Base-by-base conservation (phyloP, 2,888 invertebrate species). In the Mamestra brassicae region DNA sequence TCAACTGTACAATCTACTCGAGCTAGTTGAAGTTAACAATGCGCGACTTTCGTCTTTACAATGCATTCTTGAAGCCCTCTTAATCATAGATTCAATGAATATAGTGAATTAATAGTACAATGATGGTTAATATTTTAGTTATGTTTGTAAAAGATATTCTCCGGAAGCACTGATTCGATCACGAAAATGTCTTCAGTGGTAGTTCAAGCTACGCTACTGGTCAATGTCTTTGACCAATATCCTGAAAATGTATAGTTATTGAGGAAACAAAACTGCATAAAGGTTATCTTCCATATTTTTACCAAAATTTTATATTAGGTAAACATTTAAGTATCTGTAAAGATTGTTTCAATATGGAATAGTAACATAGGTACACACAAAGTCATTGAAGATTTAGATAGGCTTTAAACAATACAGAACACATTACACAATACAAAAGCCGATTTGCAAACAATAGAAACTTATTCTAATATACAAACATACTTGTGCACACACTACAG, bases 371-470 rank as follows among this genome's bases (percentile, higher is more conserved):
- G 38, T 38, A 42, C 3, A 42, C 8, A 26, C 26, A 13, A 36
- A 13, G 17, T 36, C 8, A n/a, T 67, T 34, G 4, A 45, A 6
- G 47, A 47, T 68, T 8, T 26, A 42, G 8, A 13, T 36, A 13
- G 8, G 5, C 5, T n/a, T 60, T 36, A 45, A 45, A 68, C 26
- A 52, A 58, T 52, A 36, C 13, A 1, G 45, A 70, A 26, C 58
- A 34, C 8, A 47, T 67, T 57, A 17, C 13, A 42, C 15, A 26
- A 36, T 15, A 78, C 58, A n/a, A 38, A 54, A 38, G 0, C 60
- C 26, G n/a, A 47, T 71, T 70, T 54, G 2, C n/a, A 11, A 79
- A 54, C 54, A 71, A 79, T 17, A 13, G 15, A n/a, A 34, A 71
- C 34, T 47, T 54, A 71, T 38, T 71, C 1, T 36, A 36, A 74